Evolutionary conservation across 30 jellyfish, hydroid and myxozoan genomes (phyloP), one percentile per base, ranked within the genome.

Genomic region (Kudoa iwatai): DNA sequence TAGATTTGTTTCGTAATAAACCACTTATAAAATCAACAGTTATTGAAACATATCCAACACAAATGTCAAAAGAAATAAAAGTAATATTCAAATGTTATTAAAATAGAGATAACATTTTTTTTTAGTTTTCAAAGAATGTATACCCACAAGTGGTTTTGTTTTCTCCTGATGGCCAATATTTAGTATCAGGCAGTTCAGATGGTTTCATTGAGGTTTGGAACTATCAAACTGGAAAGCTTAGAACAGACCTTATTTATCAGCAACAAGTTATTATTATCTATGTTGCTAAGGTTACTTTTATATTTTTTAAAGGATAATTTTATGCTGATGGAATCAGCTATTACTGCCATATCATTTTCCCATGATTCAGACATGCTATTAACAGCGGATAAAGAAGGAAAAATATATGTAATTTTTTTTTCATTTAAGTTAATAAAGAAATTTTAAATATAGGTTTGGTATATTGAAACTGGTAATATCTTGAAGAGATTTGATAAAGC

Each of bases 131-230:
- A 6, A 53, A 77, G 13, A 58, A 67, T 33, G 57, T 84, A 15
- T 64, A 52, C 22, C 82, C 90, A 0, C 61, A 56, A 26, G 44
- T 65, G n/a, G 62, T 61, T 18, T 52, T 63, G 9, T 67, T 67
- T 34, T 67, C 90, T 2, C 84, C 84, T 9, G 90, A 67, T 31
- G 85, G 90, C 7, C 90, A 67, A 25, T 67, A 33, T 44, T 58
- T 67, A 4, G 90, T 67, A 19, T 56, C 84, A 19, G 90, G 90
- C 6, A 67, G 90, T 56, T 82, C 84, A 9, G 90, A 67, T 43
- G 90, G 90, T 2, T 67, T 67, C 55, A 67, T 67, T 11, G 90
- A 67, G 54, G 90, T 67, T 1, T 67, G 90, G 90, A 67, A 67
- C 49, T 67, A 47, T 43, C 84, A 57, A 33, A 54, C 90, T 23